Evolutionary conservation across 2,797 vertebrate species (phyloP), one percentile per base, ranked within the genome.

Genomic region (Bothrops alternatus): DNA sequence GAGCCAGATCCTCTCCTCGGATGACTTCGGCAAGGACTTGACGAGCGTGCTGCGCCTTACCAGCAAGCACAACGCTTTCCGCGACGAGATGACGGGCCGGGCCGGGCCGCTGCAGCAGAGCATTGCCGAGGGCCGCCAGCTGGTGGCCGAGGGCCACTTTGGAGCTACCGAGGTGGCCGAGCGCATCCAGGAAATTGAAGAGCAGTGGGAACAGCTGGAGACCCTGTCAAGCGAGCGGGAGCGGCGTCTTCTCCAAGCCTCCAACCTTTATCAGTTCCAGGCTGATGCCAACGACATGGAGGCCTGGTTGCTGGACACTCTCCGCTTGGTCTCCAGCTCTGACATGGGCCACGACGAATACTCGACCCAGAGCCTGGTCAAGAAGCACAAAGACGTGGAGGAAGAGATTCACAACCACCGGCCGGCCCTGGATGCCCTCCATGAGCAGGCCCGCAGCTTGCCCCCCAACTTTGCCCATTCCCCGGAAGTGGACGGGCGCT

Each of bases 341-440:
- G 99, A 99, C 91, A 96, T 99, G 14, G 99, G 99, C 28, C 99
- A 98, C 0, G 99, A 99, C 2, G 98, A 99, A 95, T 99, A 98
- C 94, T 99, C 99, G 47, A 99, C 99, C 1, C 98, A 98, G 93
- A 98, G 98, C 20, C 94, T 99, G 61, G 98, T 98, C 94, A 98
- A 98, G 94, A 99, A 99, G 90, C 99, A 99, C 96, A 98, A 98
- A 86, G 99, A 99, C 90, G 97, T 99, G 88, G 98, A 99, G 47
- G 99, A 99, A 93, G 99, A 99, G 96, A 98, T 99, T 93, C 98
- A 98, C 90, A 98, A 98, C 96, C 99, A 99, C 94, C 96, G 97
- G 0, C 97, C 98, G 0, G 97, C 98, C 63, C 98, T 99, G 20
- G 98, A 98, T 4, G 98, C 98, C 0, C 95, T 99, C 92, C 98